These are phyloP conservation scores for Hedychridium roseum DNA, from an alignment of 2,888 invertebrate genomes.

Conservation along the genomic window DNA sequence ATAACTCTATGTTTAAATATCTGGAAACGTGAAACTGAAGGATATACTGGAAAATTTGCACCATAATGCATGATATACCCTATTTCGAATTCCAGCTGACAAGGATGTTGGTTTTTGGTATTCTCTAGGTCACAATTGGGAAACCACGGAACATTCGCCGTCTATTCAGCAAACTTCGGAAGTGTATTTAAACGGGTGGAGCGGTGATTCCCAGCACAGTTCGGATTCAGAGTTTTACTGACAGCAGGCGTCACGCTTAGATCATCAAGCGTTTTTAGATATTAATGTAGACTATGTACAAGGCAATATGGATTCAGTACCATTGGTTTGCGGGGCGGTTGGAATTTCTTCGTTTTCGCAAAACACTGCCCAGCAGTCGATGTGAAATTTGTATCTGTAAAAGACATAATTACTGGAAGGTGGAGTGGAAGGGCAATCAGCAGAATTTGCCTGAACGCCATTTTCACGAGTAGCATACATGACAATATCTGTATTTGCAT, in stretches of 20 bases:
- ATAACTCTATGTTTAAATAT: too few species aligned
- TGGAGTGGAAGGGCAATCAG: too few species aligned
- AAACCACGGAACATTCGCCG: constrained; percentile 47
- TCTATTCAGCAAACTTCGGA: constrained; percentile 55
- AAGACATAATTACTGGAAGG: too few species aligned
- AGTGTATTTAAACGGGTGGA: constrained; percentile 48
- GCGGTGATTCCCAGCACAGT: constrained; percentile 51
- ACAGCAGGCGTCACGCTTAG: constrained; percentile 39
- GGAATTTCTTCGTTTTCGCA: constrained; percentile 21
- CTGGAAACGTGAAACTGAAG: too few species aligned
- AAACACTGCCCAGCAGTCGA: constrained; percentile 3
- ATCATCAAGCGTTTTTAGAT: constrained; percentile 23
- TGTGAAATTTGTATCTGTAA: too few species aligned
- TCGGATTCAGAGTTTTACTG: constrained; percentile 56
- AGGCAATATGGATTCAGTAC: constrained; percentile 15
- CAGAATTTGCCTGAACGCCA: not conserved
- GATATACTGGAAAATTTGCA: too few species aligned
- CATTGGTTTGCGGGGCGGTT: constrained; percentile 22
- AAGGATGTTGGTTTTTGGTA: too few species aligned
- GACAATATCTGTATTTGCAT: constrained; percentile 25
- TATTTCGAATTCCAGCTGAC: too few species aligned
- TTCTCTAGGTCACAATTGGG: constrained; percentile 46
- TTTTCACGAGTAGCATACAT: not conserved
- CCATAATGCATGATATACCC: too few species aligned
- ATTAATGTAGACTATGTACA: constrained; percentile 13